Conservation (phyloP, 2,113 vertebrate species). For the Arvicanthis niloticus region DNA sequence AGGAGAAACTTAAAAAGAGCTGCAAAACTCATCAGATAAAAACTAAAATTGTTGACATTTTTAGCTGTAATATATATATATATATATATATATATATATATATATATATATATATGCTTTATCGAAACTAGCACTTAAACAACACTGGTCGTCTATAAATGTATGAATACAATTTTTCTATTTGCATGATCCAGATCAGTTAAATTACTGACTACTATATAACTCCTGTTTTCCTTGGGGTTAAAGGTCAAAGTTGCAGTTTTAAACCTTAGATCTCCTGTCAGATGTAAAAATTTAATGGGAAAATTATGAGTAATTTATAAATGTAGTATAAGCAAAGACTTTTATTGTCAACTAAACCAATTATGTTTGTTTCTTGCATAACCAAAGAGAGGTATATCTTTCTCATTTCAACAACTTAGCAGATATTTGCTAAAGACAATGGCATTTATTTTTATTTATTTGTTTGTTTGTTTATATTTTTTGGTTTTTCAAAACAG, state of each 20-base stretch:
- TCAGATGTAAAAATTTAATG: not conserved
- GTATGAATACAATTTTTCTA: not conserved
- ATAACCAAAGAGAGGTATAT: not conserved
- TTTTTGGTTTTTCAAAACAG: not conserved
- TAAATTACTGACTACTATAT: not conserved
- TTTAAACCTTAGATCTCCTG: not conserved
- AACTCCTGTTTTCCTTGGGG: not conserved
- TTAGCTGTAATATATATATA: not conserved
- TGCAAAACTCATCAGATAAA: not conserved
- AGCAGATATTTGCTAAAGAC: not conserved
- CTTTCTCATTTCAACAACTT: not conserved
- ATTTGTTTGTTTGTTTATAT: not conserved
- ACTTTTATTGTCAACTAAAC: conserved; percentile 1
- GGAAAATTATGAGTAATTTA: conserved; percentile 21
- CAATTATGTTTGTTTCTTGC: not conserved
- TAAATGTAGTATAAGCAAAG: not conserved
- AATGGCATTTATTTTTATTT: not conserved
- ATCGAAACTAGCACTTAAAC: not conserved
- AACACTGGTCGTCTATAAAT: not conserved
- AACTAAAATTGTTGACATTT: not conserved
- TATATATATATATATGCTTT: not conserved
- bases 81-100: too few relatives aligned
- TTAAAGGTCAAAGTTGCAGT: not conserved
- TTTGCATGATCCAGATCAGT: not conserved
- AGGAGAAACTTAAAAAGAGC: not conserved